Percentiles rank a stretch among this genome's conserved stretches.
Evolutionary conservation across 92 coral and sea anemone species (phyloP).

Genomic region (Umimayanthus chanpuru): DNA sequence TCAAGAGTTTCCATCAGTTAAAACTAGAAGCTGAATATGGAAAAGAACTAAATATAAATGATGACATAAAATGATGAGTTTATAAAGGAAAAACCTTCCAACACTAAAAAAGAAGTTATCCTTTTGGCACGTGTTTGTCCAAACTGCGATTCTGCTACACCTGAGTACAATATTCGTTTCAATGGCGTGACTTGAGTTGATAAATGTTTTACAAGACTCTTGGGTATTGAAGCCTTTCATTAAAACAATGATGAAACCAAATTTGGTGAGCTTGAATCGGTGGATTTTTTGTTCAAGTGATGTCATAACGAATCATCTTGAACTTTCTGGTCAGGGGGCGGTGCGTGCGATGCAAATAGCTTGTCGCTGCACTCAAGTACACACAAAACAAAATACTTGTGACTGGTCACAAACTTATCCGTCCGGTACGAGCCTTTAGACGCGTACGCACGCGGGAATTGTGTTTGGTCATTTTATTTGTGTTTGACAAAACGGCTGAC

Average conservation of each 20-base stretch:
- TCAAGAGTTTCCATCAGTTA: neutral
- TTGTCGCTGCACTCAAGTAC: slow-evolving; percentile 7
- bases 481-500: slow-evolving; percentile 32
- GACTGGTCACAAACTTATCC: slow-evolving; percentile 5
- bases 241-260: slow-evolving; percentile 1
- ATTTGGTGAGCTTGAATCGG: slow-evolving; percentile 21
- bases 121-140: slow-evolving; percentile 6
- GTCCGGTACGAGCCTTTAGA: neutral
- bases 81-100: neutral
- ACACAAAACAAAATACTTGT: slow-evolving; percentile 11
- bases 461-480: neutral
- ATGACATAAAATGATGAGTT: neutral
- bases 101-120: neutral
- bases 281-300: neutral
- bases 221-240: neutral
- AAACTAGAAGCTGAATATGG: neutral
- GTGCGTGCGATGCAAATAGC: slow-evolving; percentile 8
- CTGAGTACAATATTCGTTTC: slow-evolving; percentile 5
- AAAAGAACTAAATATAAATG: too few relatives aligned
- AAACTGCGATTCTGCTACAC: neutral
- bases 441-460: neutral
- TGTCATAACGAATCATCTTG: slow-evolving; percentile 29
- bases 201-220: slow-evolving; percentile 18
- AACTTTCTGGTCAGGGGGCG: slow-evolving; percentile 16
- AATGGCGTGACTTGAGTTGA: slow-evolving; percentile 35